phyloP scores from a whole-genome alignment of 1,140 invertebrate genomes.

The Dinothrombium tinctorium region DNA sequence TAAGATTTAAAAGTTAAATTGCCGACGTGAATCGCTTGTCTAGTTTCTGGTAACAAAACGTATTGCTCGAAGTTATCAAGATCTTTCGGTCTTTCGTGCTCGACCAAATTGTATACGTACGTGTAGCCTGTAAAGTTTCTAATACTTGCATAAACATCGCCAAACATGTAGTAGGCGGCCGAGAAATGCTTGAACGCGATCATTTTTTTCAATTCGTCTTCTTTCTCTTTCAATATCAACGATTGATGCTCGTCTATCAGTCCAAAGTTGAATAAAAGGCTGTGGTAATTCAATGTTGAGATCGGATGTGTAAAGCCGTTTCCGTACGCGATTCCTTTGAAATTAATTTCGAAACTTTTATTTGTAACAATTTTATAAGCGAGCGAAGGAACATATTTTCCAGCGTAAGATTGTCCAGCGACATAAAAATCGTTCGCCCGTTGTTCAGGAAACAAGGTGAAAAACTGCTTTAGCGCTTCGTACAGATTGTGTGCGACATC shows the following conservation, averaged over 20 bases:
- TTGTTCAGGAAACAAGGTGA: slow-evolving; percentile 14
- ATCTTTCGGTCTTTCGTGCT: slow-evolving; percentile 26
- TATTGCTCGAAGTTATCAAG: slow-evolving; percentile 22
- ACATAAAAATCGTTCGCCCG: slow-evolving; percentile 16
- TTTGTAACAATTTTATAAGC: slow-evolving; percentile 44
- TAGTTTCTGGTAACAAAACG: slow-evolving; percentile 25
- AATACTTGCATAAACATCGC: too few relatives aligned
- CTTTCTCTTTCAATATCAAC: background rate
- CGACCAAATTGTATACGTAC: slow-evolving; percentile 54
- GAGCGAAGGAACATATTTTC: slow-evolving; percentile 48
- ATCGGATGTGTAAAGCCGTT: slow-evolving; percentile 59
- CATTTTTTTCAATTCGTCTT: background rate
- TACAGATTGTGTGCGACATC: slow-evolving; percentile 13
- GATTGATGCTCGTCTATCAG: slow-evolving; percentile 31
- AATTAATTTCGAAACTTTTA: slow-evolving; percentile 19
- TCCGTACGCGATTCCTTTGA: slow-evolving; percentile 45
- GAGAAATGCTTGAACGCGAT: too few relatives aligned
- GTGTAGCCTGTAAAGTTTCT: slow-evolving; percentile 49
- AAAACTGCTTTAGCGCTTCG: slow-evolving; percentile 15
- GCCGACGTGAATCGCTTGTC: slow-evolving; percentile 55
- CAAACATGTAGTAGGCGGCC: background rate
- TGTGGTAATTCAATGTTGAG: slow-evolving; percentile 47
- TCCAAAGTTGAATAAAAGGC: slow-evolving; percentile 55
- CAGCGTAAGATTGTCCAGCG: slow-evolving; percentile 18
- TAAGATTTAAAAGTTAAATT: slow-evolving; percentile 37